Evolutionary conservation across 1,140 invertebrate species (phyloP).

Genomic region (Penaeus vannamei): DNA sequence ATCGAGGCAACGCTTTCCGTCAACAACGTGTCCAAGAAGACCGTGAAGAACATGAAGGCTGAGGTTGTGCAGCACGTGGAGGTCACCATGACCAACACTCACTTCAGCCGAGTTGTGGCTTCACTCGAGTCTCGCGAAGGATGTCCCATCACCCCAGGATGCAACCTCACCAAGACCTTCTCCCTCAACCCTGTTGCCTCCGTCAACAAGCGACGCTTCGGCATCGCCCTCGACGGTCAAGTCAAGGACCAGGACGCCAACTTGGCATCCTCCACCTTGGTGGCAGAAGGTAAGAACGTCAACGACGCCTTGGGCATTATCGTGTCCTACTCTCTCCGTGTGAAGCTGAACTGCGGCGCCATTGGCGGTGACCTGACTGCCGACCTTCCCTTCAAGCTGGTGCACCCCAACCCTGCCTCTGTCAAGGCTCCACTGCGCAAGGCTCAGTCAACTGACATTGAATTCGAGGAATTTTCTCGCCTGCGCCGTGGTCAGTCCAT

Average conservation of each 20-base stretch:
- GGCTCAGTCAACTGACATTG: constrained; percentile 82
- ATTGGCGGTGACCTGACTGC: constrained; percentile 89
- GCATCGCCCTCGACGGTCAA: constrained; percentile 88
- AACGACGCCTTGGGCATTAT: constrained; percentile 91
- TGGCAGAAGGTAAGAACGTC: constrained; percentile 84
- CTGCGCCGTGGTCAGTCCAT: constrained; percentile 75
- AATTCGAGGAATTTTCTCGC: constrained; percentile 89
- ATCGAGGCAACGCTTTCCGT: constrained; percentile 86
- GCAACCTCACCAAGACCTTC: constrained; percentile 89
- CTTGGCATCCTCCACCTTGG: constrained; percentile 89
- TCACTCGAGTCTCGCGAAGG: constrained; percentile 90
- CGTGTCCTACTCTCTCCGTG: constrained; percentile 89
- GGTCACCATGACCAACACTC: constrained; percentile 92
- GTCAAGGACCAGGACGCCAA: constrained; percentile 92
- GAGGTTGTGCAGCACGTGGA: constrained; percentile 92
- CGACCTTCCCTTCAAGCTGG: constrained; percentile 91
- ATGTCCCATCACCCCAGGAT: constrained; percentile 90
- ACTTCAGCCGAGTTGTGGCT: constrained; percentile 90
- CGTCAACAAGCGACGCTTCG: constrained; percentile 84
- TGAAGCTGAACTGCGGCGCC: constrained; percentile 90
- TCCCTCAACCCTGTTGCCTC: constrained; percentile 88
- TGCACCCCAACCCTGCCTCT: constrained; percentile 77
- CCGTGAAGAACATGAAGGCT: constrained; percentile 86
- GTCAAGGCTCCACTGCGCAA: constrained; percentile 76
- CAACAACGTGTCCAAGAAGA: constrained; percentile 89